A percentile compares a stretch with the other conserved stretches of the same genome.
phyloP scores from a whole-genome alignment of 2,888 invertebrate species.

The Hymenopus coronatus region DNA sequence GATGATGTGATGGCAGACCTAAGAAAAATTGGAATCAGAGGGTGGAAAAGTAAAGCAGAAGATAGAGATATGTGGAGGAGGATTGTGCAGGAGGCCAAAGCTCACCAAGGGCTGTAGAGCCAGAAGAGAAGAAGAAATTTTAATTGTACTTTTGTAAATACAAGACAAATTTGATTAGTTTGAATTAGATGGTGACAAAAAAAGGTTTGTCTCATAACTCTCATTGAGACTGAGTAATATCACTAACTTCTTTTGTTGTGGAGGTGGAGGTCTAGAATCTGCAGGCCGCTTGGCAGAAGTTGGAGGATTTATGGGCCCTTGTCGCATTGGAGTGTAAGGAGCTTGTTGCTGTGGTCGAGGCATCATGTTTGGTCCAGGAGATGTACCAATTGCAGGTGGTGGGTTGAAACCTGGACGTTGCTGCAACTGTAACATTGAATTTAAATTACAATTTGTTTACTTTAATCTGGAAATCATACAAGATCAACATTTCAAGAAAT shows the following conservation, averaged over 20 bases:
- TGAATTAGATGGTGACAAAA: no score
- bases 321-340: slow-evolving; percentile 59
- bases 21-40: no score
- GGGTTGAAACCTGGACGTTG: slow-evolving; percentile 69
- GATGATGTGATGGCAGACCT: no score
- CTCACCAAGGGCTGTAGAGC: no score
- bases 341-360: slow-evolving; percentile 54
- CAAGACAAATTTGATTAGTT: no score
- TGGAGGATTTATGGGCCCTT: slow-evolving; percentile 57
- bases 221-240: slow-evolving; percentile 28
- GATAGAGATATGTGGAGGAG: no score
- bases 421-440: slow-evolving; percentile 44
- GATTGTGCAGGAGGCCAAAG: no score
- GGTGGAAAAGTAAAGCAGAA: no score
- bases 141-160: no score
- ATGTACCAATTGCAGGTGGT: slow-evolving; percentile 55
- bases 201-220: background rate
- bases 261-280: slow-evolving; percentile 57
- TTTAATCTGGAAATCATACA: background rate
- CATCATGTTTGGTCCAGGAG: slow-evolving; percentile 51
- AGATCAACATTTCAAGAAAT: background rate
- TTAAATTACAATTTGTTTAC: no score
- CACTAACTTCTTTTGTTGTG: slow-evolving; percentile 57
- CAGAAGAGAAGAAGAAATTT: no score
- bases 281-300: slow-evolving; percentile 59